Evolutionary conservation across 2,113 vertebrate species (phyloP).

Genomic region (Otus sunia): DNA sequence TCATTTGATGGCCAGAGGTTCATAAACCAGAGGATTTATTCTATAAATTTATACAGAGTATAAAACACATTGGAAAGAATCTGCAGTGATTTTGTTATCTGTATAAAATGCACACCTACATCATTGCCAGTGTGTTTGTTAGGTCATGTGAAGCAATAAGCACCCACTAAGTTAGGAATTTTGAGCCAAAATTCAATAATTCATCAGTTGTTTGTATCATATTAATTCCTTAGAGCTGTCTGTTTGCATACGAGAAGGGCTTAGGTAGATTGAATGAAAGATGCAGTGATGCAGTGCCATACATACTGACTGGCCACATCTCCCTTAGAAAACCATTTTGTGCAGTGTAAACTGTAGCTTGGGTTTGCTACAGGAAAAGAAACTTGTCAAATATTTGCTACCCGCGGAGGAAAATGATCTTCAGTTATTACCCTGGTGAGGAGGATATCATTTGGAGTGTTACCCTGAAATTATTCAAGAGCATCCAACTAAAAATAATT

Average conservation of each 20-base stretch:
- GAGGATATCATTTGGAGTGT: neutral
- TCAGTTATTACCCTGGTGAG: neutral
- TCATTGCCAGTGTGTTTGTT: neutral
- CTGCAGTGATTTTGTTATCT: neutral
- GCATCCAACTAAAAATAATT: conserved; percentile 3
- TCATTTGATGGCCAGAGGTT: neutral
- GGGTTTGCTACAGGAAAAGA: neutral
- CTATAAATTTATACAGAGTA: neutral
- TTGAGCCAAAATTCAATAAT: neutral
- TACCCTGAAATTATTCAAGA: neutral
- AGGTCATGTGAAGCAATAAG: neutral
- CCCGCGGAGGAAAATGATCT: neutral
- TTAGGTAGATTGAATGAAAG: neutral
- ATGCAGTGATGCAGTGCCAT: neutral
- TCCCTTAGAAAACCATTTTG: neutral
- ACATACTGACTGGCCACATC: neutral
- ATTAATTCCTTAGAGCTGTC: neutral
- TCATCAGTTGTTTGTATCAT: neutral
- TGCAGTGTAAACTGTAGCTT: neutral
- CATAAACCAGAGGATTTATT: neutral
- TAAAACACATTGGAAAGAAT: neutral
- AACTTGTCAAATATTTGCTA: neutral
- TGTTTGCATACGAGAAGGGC: neutral
- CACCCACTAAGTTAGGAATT: neutral
- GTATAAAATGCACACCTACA: neutral